phyloP scores from a whole-genome alignment of 2,888 invertebrate genomes.

The Tyria jacobaeae region DNA sequence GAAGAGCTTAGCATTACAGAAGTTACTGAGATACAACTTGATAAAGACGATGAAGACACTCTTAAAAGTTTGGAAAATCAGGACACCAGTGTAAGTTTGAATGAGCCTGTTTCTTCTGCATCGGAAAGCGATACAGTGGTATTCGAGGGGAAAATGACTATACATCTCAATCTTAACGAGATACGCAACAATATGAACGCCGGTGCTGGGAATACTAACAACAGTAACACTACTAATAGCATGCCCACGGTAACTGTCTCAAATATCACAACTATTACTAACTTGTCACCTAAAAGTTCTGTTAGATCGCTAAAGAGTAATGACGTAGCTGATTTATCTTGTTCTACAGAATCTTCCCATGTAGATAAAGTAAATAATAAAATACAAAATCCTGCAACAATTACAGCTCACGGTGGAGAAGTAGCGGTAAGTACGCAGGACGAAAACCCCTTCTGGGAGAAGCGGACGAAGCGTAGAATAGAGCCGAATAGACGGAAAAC shows the following conservation, averaged over 20 bases:
- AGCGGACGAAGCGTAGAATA: constrained; percentile 73
- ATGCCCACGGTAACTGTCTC: constrained; percentile 87
- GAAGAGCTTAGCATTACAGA: constrained; percentile 80
- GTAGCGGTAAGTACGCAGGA: constrained; percentile 79
- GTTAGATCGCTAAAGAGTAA: constrained; percentile 79
- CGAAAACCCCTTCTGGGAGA: constrained; percentile 82
- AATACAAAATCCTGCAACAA: constrained; percentile 58
- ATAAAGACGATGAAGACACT: constrained; percentile 84
- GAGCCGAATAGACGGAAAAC: constrained; percentile 84
- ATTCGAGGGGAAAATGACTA: constrained; percentile 85
- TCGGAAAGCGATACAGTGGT: constrained; percentile 84
- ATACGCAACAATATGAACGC: constrained; percentile 80
- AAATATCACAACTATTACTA: constrained; percentile 85
- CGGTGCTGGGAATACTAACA: constrained; percentile 80
- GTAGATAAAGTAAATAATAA: constrained; percentile 59
- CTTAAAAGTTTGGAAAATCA: constrained; percentile 84
- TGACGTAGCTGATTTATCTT: constrained; percentile 65
- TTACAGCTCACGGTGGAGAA: constrained; percentile 63
- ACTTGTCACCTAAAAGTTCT: constrained; percentile 84
- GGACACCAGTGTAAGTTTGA: constrained; percentile 86
- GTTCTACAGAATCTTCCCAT: constrained; percentile 66
- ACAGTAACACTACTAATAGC: constrained; percentile 75
- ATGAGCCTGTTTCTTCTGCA: constrained; percentile 78
- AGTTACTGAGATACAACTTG: constrained; percentile 81
- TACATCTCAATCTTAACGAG: constrained; percentile 84